Percentiles rank a stretch among this genome's conserved stretches.
These are phyloP conservation scores for Cladopsammia gracilis DNA, from an alignment of 64 coral and sea anemone species.

Conservation along the genomic window DNA sequence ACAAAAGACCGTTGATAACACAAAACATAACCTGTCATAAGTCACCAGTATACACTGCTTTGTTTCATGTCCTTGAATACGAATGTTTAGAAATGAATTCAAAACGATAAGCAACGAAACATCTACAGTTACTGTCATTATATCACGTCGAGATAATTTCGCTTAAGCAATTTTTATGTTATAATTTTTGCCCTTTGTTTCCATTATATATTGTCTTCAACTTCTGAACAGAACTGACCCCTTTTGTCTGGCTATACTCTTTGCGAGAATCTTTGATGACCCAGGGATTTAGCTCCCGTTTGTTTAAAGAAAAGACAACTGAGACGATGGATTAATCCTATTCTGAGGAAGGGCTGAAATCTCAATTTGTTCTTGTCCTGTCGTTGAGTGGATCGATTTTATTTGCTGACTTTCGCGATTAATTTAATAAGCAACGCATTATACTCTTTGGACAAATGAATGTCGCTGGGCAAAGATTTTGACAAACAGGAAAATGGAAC, in stretches of 20 bases:
- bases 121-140: not conserved
- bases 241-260: not conserved
- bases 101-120: not conserved
- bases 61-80: slow-evolving; percentile 42
- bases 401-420: too few species aligned
- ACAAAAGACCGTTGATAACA: slow-evolving; percentile 50
- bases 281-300: too few species aligned
- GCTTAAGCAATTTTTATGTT: not conserved
- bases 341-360: too few species aligned
- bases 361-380: too few species aligned
- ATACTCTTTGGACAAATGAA: too few species aligned
- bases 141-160: slow-evolving; percentile 1
- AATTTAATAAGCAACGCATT: too few species aligned
- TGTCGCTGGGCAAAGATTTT: too few species aligned
- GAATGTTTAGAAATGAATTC: slow-evolving; percentile 45
- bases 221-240: not conserved
- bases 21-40: slow-evolving; percentile 6
- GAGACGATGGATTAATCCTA: too few species aligned
- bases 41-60: not conserved
- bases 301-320: too few species aligned
- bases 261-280: too few species aligned
- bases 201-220: not conserved
- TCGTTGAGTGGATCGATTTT: too few species aligned
- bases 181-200: not conserved
- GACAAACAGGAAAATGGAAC: too few species aligned